Base-by-base conservation (phyloP, 2,888 invertebrate genomes). In the Caenorhabditis sp. region DNA sequence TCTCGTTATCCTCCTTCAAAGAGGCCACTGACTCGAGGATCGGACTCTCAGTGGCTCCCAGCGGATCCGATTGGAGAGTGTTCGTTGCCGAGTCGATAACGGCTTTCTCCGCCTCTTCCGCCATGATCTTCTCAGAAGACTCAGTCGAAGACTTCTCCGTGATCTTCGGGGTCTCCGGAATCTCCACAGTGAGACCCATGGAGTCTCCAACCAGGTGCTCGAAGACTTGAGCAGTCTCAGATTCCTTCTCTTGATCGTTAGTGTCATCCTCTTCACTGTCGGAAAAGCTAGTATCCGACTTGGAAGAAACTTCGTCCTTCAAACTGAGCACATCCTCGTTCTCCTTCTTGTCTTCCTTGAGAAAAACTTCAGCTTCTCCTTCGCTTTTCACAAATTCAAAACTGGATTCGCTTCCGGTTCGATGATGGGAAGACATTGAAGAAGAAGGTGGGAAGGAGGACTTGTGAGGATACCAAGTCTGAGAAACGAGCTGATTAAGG, bases 31-130 rank as follows among this genome's bases (percentile, higher is more conserved):
- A 2, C 6, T 3, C 41, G 1, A 41, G 41, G 5, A 28, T 26
- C n/a, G 63, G 22, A 66, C 49, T 49, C 49, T 31, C 66, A 0
- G 49, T n/a, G 6, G 49, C 66, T 14, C 66, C 66, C 19, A 66
- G 16, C 22, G 66, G 66, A 51, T 66, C 66, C 1, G 16, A 31
- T 14, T 61, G 3, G n/a, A 44, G n/a, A 66, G 8, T n/a, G n/a
- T n/a, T 24, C 12, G 6, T 38, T n/a, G n/a, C n/a, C 38, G 2
- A 10, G 38, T 7, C 2, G 10, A 10, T 12, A 38, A 4, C 47
- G 10, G 44, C 47, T 28, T 26, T n/a, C n/a, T 44, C 26, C 12
- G 10, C 14, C 5, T 38, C 38, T 26, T 26, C 10, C 12, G 14
- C 12, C 38, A 38, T 38, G 28, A 12, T 28, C 26, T 54, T 26